Evolutionary conservation across 2,113 vertebrate genomes (phyloP).

Genomic region (Rhabdornis inornatus): DNA sequence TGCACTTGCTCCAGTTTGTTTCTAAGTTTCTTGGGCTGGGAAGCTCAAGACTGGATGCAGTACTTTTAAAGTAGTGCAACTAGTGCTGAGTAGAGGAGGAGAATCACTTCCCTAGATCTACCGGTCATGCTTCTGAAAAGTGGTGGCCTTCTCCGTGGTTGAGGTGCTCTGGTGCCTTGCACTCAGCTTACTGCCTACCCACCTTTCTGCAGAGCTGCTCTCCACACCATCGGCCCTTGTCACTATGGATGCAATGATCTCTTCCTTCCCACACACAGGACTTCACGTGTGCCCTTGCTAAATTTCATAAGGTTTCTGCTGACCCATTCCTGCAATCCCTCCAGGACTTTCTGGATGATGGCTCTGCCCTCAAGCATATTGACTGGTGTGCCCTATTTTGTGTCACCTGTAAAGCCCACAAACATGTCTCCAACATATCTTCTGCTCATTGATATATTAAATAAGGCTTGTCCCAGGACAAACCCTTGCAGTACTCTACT

Average conservation of each 20-base stretch:
- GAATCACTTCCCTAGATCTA: not conserved
- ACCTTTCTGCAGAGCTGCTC: not conserved
- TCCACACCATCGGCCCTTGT: not conserved
- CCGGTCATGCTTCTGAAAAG: not conserved
- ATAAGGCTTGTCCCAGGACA: not conserved
- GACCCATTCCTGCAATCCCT: not conserved
- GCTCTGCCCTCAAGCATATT: not conserved
- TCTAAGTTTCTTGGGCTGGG: not conserved
- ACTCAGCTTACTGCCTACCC: not conserved
- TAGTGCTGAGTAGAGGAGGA: not conserved
- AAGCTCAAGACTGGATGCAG: not conserved
- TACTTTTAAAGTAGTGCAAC: not conserved
- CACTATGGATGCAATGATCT: not conserved
- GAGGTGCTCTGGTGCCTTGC: not conserved
- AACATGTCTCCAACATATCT: not conserved
- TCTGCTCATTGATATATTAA: not conserved
- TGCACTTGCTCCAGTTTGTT: not conserved
- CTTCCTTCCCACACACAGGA: not conserved
- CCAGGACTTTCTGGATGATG: not conserved
- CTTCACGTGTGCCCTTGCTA: not conserved
- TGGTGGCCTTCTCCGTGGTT: not conserved
- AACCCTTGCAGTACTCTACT: not conserved
- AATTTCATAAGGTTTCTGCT: not conserved
- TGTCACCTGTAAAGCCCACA: not conserved
- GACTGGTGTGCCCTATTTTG: not conserved